Evolutionary conservation across 2,888 invertebrate genomes (phyloP).

Genomic region (Suillia variegata): DNA sequence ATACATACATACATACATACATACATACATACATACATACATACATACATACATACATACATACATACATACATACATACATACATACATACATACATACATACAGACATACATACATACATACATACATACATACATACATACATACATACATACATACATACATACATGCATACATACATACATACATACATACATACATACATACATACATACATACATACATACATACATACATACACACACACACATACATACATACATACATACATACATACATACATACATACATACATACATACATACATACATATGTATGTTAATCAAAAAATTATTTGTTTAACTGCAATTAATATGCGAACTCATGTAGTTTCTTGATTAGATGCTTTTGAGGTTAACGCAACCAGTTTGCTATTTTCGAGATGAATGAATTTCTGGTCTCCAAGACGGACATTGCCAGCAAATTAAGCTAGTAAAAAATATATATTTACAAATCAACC

Average conservation of each 20-base stretch:
- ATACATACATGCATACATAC: not conserved
- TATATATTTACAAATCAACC: too few relatives aligned
- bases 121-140: not conserved
- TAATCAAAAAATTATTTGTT: not conserved
- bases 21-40: not conserved
- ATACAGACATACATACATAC: not conserved
- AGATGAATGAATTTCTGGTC: not conserved
- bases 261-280: not conserved
- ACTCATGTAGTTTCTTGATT: not conserved
- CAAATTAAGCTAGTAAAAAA: not conserved
- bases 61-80: not conserved
- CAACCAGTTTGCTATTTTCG: not conserved
- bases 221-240: not conserved
- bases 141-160: not conserved
- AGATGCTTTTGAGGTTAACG: not conserved
- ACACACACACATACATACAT: not conserved
- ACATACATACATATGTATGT: not conserved
- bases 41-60: not conserved
- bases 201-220: not conserved
- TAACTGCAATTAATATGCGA: constrained; percentile 1
- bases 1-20: not conserved
- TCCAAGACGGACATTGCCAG: not conserved
- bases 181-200: not conserved
- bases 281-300: not conserved
- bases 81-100: not conserved